Conservation (phyloP, 2,113 vertebrate species). For the Holacanthus passer region DNA sequence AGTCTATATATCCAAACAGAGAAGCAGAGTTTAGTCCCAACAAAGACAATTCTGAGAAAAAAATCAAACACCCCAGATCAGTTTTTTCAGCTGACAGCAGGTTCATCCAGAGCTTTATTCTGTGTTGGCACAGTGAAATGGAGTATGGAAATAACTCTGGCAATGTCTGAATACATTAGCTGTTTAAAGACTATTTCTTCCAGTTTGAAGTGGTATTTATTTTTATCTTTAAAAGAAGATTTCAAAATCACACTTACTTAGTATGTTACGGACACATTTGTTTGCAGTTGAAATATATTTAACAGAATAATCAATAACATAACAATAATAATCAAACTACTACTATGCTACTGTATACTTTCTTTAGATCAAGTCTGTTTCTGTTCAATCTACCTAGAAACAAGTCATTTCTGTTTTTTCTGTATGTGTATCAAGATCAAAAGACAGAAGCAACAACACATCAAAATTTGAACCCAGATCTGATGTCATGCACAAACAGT, state of each 20-base stretch:
- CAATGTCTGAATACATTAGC: slow-evolving; percentile 36
- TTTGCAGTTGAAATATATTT: background rate
- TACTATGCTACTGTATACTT: too few species aligned
- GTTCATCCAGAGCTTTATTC: slow-evolving; percentile 41
- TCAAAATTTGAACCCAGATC: too few species aligned
- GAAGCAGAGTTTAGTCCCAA: background rate
- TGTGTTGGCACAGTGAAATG: slow-evolving; percentile 55
- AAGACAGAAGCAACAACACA: too few species aligned
- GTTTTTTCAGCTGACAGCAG: slow-evolving; percentile 36
- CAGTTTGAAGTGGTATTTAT: background rate
- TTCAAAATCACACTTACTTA: background rate
- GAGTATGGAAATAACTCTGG: slow-evolving; percentile 50
- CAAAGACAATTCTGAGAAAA: slow-evolving; percentile 14
- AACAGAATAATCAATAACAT: background rate
- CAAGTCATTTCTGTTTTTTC: too few species aligned
- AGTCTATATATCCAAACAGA: slow-evolving; percentile 29
- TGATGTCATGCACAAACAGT: too few species aligned
- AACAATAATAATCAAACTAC: too few species aligned
- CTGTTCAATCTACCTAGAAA: too few species aligned
- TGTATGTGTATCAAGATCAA: too few species aligned
- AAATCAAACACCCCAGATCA: slow-evolving; percentile 10
- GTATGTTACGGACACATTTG: background rate
- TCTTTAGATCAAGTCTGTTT: too few species aligned
- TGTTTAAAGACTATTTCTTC: slow-evolving; percentile 20
- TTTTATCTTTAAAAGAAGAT: background rate